These are phyloP conservation scores for Petrosia ficiformis DNA, from an alignment of 37 sponge, comb jelly and placozoan genomes.

Conservation along the genomic window DNA sequence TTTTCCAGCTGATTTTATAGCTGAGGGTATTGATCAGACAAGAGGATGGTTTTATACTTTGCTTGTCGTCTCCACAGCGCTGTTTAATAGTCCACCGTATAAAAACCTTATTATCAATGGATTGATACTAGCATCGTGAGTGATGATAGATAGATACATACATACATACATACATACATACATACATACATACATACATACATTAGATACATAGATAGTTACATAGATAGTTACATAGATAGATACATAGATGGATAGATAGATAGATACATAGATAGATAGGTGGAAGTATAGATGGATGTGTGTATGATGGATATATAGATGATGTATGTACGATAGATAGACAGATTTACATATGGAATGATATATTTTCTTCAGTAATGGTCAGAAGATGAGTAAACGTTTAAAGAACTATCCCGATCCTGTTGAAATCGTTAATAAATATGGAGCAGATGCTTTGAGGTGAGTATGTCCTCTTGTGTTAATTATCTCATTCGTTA, in stretches of 20 bases:
- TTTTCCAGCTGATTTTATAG: constrained; percentile 99
- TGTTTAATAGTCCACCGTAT: constrained; percentile 94
- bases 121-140: constrained; percentile 86
- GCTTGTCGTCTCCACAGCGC: constrained; percentile 91
- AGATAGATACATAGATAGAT: no score
- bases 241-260: no score
- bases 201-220: no score
- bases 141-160: background rate
- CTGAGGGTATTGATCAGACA: constrained; percentile 99
- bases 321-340: no score
- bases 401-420: constrained; percentile 98
- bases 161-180: background rate
- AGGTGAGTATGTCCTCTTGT: constrained; percentile 16
- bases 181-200: no score
- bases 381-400: constrained; percentile 98
- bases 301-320: no score
- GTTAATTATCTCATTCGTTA: background rate
- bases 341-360: no score
- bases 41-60: constrained; percentile 99
- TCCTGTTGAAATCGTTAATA: constrained; percentile 80
- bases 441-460: constrained; percentile 94
- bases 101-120: constrained; percentile 99
- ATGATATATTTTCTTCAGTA: constrained; percentile 29
- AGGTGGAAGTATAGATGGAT: no score
- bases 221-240: no score